These are phyloP conservation scores for Agrilus biguttatus DNA, from an alignment of 2,888 invertebrate genomes.

Conservation along the genomic window DNA sequence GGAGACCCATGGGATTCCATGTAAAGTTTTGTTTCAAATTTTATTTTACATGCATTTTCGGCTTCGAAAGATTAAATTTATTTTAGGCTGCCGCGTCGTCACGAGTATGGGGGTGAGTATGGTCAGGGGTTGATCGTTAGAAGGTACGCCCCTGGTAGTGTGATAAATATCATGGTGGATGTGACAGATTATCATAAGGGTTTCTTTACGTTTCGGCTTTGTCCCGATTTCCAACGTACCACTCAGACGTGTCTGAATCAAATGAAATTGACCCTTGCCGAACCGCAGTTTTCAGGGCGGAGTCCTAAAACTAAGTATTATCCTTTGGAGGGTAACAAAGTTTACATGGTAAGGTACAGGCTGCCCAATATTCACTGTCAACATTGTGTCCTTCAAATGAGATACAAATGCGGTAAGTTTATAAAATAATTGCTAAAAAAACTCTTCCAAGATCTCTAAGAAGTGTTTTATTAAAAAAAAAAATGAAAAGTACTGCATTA, in stretches of 20 bases:
- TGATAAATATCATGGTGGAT: conserved; percentile 62
- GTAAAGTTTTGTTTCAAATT: conserved; percentile 13
- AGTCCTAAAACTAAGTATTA: conserved; percentile 48
- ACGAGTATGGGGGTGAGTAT: conserved; percentile 74
- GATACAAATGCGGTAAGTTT: conserved; percentile 57
- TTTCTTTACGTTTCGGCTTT: conserved; percentile 72
- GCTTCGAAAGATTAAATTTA: conserved; percentile 3
- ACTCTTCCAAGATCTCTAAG: not conserved
- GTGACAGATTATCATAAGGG: conserved; percentile 78
- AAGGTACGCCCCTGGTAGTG: conserved; percentile 53
- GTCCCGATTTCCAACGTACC: conserved; percentile 55
- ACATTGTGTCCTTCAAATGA: conserved; percentile 81
- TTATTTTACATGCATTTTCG: not conserved
- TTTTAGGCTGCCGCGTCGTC: conserved; percentile 47
- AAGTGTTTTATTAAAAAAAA: no score
- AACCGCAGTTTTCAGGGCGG: conserved; percentile 28
- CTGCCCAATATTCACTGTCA: conserved; percentile 51
- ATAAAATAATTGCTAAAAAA: not conserved
- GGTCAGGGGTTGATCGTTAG: conserved; percentile 70
- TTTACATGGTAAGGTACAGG: conserved; percentile 52
- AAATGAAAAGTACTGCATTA: no score
- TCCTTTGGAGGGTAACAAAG: conserved; percentile 62
- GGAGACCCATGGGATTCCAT: conserved; percentile 70
- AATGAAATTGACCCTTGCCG: conserved; percentile 43
- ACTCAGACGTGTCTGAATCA: conserved; percentile 67